Conservation (phyloP, 2,888 invertebrate species). For the Argyra leucocephala region DNA sequence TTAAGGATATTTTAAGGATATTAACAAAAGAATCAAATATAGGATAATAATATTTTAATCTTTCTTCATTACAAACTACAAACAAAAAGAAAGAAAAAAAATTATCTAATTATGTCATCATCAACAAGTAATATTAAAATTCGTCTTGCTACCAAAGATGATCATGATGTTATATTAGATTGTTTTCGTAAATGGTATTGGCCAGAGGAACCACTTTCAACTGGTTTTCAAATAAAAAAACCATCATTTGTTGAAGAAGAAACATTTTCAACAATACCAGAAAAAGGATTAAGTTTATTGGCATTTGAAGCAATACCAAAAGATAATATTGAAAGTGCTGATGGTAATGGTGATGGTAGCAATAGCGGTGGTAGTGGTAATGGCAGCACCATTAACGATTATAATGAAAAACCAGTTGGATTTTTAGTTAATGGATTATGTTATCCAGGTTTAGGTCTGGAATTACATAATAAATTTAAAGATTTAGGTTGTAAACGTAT, state of each 20-base stretch:
- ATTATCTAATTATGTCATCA: background rate
- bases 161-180: constrained; percentile 20
- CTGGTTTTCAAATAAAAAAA: constrained; percentile 19
- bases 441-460: constrained; percentile 8
- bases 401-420: constrained; percentile 15
- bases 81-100: constrained; percentile 2
- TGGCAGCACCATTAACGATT: background rate
- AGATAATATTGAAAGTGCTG: background rate
- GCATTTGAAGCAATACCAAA: constrained; percentile 16
- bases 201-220: constrained; percentile 24
- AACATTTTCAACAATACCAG: constrained; percentile 18
- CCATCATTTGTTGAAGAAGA: constrained; percentile 22
- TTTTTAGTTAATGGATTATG: constrained; percentile 16
- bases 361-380: background rate
- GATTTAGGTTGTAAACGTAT: constrained; percentile 12
- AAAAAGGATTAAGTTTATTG: constrained; percentile 21
- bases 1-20: background rate
- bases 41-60: background rate
- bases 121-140: constrained; percentile 14
- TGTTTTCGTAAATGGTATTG: constrained; percentile 24
- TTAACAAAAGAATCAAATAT: background rate
- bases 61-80: background rate
- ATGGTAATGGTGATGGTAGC: background rate
- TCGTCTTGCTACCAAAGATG: constrained; percentile 18
- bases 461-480: constrained; percentile 13